Conservation (phyloP, 2,797 vertebrate species). For the Smutsia gigantea region DNA sequence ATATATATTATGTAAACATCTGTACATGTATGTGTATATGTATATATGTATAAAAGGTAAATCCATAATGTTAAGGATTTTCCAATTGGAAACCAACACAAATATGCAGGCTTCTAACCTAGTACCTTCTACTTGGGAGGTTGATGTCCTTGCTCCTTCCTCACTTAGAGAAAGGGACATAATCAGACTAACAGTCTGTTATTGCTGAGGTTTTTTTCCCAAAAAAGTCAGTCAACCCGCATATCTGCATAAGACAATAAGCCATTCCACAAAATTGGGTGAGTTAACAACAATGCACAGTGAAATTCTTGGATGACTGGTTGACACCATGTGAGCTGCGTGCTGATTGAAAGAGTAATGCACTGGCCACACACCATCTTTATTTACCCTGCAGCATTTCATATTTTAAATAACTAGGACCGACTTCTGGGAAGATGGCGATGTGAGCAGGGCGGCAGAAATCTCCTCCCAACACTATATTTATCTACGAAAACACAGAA, state of each 20-base stretch:
- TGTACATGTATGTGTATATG: not conserved
- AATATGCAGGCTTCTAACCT: not conserved
- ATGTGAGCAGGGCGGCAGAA: too few relatives aligned
- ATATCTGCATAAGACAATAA: not conserved
- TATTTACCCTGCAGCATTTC: not conserved
- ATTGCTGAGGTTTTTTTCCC: not conserved
- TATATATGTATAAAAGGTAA: not conserved
- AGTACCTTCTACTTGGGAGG: not conserved
- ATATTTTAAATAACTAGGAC: not conserved
- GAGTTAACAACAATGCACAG: not conserved
- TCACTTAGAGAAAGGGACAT: not conserved
- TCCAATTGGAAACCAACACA: constrained; percentile 20
- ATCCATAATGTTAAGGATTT: not conserved
- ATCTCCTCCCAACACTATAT: too few relatives aligned
- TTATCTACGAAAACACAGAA: too few relatives aligned
- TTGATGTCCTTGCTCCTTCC: not conserved
- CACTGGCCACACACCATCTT: not conserved
- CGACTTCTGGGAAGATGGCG: too few relatives aligned
- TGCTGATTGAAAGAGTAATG: not conserved
- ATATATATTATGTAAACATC: not conserved
- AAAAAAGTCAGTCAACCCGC: not conserved
- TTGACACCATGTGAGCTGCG: not conserved
- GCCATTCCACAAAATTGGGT: not conserved
- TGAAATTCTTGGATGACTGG: not conserved
- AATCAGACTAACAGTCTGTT: not conserved